Conservation (phyloP, 2,113 vertebrate genomes). For the Phasianus colchicus region DNA sequence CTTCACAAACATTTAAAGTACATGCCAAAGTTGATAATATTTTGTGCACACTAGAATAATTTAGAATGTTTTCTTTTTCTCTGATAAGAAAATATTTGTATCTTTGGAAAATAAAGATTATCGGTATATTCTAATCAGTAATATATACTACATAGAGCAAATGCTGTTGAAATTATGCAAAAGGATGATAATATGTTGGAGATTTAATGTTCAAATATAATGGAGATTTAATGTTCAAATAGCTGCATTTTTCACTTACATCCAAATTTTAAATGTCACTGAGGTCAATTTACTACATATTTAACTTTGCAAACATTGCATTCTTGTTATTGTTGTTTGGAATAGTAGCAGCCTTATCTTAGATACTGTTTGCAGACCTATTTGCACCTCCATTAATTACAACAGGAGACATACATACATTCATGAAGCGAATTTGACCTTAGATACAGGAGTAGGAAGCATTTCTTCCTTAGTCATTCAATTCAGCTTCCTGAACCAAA, state of each 20-base stretch:
- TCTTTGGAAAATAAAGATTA: background rate
- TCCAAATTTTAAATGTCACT: background rate
- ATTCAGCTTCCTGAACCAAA: background rate
- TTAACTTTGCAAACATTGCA: background rate
- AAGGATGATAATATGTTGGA: background rate
- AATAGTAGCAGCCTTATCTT: background rate
- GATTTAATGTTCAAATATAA: background rate
- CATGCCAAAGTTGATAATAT: background rate
- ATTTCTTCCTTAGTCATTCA: background rate
- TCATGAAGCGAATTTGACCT: background rate
- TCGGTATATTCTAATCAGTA: background rate
- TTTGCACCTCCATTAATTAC: background rate
- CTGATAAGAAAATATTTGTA: background rate
- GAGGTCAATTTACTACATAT: background rate
- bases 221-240: background rate
- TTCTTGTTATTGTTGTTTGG: background rate
- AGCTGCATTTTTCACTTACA: background rate
- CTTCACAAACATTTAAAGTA: constrained; percentile 14
- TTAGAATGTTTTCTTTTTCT: background rate
- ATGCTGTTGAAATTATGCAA: background rate
- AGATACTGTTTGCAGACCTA: background rate
- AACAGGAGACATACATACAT: background rate
- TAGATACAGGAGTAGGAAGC: background rate
- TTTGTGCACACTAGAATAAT: background rate
- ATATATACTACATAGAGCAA: background rate